A percentile compares a stretch with the other conserved stretches of the same genome.
phyloP scores from a whole-genome alignment of 2,113 vertebrate genomes.

The Genyomyrus donnyi region DNA sequence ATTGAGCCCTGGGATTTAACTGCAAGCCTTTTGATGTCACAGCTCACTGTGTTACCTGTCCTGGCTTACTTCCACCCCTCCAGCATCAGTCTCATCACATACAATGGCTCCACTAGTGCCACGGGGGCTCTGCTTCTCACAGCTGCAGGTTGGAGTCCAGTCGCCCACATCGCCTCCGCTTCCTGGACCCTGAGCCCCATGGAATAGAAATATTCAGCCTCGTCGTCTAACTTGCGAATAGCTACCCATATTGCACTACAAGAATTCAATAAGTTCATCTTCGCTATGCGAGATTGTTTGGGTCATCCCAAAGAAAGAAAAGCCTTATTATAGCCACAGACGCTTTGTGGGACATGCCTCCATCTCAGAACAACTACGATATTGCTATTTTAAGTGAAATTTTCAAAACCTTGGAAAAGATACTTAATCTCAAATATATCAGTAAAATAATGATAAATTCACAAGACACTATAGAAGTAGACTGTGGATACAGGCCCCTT shows the following conservation, averaged over 20 bases:
- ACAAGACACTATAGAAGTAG: background rate
- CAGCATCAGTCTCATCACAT: conserved; percentile 17
- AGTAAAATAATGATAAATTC: background rate
- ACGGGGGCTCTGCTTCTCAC: background rate
- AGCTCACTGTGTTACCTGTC: background rate
- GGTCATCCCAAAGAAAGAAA: background rate
- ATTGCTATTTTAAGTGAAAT: background rate
- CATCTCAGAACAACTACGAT: background rate
- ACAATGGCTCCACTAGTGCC: background rate
- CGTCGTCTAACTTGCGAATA: background rate
- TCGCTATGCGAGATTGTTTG: background rate
- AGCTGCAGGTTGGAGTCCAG: background rate
- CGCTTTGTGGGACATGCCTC: background rate
- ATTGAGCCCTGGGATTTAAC: background rate
- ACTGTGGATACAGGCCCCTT: background rate
- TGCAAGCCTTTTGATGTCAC: background rate
- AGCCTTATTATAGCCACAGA: background rate
- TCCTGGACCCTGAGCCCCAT: background rate
- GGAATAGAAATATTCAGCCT: background rate
- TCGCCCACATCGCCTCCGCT: background rate
- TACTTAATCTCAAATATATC: background rate
- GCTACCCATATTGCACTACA: background rate
- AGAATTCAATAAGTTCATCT: background rate
- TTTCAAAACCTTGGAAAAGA: background rate
- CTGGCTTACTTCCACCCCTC: background rate